A percentile compares a stretch with the other conserved stretches of the same genome.
These are phyloP conservation scores for Channa maculata DNA, from an alignment of 2,113 vertebrate genomes.

Conservation along the genomic window DNA sequence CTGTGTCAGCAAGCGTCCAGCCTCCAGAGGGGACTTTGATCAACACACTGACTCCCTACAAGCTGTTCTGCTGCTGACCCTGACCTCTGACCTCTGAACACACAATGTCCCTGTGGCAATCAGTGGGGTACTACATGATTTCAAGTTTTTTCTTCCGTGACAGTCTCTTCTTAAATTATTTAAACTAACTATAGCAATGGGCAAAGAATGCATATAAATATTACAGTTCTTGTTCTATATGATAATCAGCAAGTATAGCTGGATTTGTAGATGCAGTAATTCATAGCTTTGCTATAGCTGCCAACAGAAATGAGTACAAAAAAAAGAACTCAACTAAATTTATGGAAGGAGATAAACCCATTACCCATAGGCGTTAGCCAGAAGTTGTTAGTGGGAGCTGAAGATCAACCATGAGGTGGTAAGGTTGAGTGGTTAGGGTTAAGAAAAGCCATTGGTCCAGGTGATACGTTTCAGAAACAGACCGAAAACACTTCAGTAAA, in stretches of 20 bases:
- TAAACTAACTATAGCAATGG: neutral
- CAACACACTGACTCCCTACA: conserved; percentile 55
- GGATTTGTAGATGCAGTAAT: conserved; percentile 15
- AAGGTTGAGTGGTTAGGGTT: no score
- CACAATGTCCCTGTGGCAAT: conserved; percentile 40
- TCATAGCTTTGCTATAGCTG: neutral
- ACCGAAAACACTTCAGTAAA: no score
- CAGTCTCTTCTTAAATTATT: neutral
- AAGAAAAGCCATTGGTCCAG: no score
- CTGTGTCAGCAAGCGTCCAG: conserved; percentile 72
- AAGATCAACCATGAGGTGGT: no score
- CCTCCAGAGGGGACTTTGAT: conserved; percentile 70
- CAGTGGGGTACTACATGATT: conserved; percentile 22
- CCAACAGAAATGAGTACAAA: neutral
- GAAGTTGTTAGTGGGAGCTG: no score
- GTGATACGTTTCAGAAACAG: no score
- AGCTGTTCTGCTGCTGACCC: conserved; percentile 64
- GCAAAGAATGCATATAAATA: neutral
- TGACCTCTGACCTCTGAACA: conserved; percentile 67
- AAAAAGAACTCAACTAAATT: neutral
- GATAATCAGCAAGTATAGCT: conserved; percentile 5
- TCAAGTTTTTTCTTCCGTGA: neutral
- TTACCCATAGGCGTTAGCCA: no score
- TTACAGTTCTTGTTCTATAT: neutral
- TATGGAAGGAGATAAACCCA: neutral